A percentile compares a stretch with the other conserved stretches of the same genome.
Evolutionary conservation across 2,797 vertebrate species (phyloP).

Genomic region (Triplophysa bombifrons): DNA sequence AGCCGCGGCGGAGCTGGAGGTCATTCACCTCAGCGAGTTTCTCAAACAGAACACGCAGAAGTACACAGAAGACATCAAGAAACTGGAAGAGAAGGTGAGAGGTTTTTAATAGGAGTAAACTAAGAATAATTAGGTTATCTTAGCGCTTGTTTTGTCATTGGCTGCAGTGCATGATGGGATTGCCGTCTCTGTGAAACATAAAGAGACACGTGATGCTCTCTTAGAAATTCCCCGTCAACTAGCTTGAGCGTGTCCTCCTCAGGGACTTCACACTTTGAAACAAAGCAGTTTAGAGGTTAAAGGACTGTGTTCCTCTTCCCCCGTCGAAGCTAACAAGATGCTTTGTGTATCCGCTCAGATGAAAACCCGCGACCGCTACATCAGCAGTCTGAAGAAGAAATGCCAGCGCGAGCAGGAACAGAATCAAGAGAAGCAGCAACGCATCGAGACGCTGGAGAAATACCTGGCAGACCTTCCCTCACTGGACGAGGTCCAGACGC

Average conservation of each 20-base stretch:
- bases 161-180: background rate
- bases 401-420: conserved; percentile 90
- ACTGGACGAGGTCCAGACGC: conserved; percentile 86
- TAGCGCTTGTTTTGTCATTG: too few species aligned
- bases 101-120: background rate
- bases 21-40: conserved; percentile 84
- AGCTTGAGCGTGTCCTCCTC: background rate
- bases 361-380: conserved; percentile 94
- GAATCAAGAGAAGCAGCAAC: conserved; percentile 90
- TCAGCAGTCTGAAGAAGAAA: conserved; percentile 94
- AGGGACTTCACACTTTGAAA: background rate
- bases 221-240: background rate
- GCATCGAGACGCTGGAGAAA: conserved; percentile 94
- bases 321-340: background rate
- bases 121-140: too few species aligned
- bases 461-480: conserved; percentile 94
- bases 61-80: conserved; percentile 88
- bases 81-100: conserved; percentile 92
- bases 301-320: background rate
- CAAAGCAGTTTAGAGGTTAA: background rate
- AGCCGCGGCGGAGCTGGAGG: conserved; percentile 81
- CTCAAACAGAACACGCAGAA: conserved; percentile 86
- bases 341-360: conserved; percentile 71
- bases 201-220: background rate
- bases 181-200: background rate